These are phyloP conservation scores for Scrobipalpa costella DNA, from an alignment of 2,888 invertebrate genomes.

Conservation along the genomic window DNA sequence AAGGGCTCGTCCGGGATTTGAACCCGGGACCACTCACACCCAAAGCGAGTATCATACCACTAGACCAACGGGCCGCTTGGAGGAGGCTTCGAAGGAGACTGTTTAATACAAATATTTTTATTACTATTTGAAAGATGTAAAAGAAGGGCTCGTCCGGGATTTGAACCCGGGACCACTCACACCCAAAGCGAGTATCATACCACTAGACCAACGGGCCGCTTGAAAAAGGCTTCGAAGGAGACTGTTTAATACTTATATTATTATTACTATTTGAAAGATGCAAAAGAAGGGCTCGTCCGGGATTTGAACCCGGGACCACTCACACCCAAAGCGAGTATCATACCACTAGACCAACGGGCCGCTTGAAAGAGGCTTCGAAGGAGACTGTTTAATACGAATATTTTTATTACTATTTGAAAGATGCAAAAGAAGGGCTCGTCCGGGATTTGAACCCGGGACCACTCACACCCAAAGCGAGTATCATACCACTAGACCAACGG, in stretches of 20 bases:
- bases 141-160: constrained; percentile 79
- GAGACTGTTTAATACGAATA: neutral
- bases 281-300: constrained; percentile 53
- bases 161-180: constrained; percentile 83
- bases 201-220: constrained; percentile 80
- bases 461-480: constrained; percentile 53
- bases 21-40: too few relatives aligned
- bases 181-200: constrained; percentile 82
- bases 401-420: neutral
- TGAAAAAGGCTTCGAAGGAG: constrained; percentile 11
- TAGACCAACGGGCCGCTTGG: too few relatives aligned
- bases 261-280: neutral
- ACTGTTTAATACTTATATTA: neutral
- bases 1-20: too few relatives aligned
- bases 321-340: constrained; percentile 51
- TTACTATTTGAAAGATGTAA: neutral
- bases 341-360: constrained; percentile 36
- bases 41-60: too few relatives aligned
- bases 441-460: constrained; percentile 65
- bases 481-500: constrained; percentile 38
- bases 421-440: constrained; percentile 47
- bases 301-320: constrained; percentile 64
- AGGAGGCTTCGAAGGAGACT: too few relatives aligned
- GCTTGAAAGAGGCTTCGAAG: neutral
- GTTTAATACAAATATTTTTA: too few relatives aligned